Base-by-base conservation (phyloP, 2,113 vertebrate species). In the Siphamia tubifer region DNA sequence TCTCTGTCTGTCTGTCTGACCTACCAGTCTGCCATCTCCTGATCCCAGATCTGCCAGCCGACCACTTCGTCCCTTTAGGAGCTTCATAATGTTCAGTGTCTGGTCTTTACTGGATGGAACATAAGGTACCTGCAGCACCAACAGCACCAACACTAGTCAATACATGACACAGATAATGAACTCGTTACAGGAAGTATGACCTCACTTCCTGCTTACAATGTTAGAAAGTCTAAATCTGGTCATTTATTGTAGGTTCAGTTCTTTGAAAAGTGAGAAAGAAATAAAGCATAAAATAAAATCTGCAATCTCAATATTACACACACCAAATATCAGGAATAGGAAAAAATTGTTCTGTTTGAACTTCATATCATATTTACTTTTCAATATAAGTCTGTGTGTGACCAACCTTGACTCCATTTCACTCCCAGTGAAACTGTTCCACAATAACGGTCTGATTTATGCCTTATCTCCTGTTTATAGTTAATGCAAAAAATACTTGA, bases 41-140 rank as follows among this genome's bases (percentile, higher is more conserved):
- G 91, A 93, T n/a, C 92, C 91, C 67, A 93, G 85, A 79, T 93
- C 92, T 61, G 82, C 91, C 27, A 94, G 65, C 36, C 65, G 39
- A 27, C 92, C 92, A 6, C 44, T 55, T 31, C 92, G 81, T 23
- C 90, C 90, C 15, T 85, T 68, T 17, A 93, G 85, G 36, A 90
- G 84, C 77, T 76, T 91, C 86, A 92, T 81, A 17, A 76, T 71
- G 8, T 93, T 93, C 30, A 38, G 58, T 0, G 83, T 92, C 74
- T 92, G 91, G 63, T 20, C 17, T 75, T 60, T 74, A 75, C 90
- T 91, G 15, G 91, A 93, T 42, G 90, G 89, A 57, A 91, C 73
- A 82, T 91, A 93, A 16, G 92, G 92, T 23, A 93, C 91, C 91
- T 93, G 30, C 24, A 48, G 57, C 8, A 57, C 27, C 69, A 75